These are phyloP conservation scores for Drosophila athabasca DNA, from an alignment of 1,140 invertebrate genomes.

Conservation along the genomic window DNA sequence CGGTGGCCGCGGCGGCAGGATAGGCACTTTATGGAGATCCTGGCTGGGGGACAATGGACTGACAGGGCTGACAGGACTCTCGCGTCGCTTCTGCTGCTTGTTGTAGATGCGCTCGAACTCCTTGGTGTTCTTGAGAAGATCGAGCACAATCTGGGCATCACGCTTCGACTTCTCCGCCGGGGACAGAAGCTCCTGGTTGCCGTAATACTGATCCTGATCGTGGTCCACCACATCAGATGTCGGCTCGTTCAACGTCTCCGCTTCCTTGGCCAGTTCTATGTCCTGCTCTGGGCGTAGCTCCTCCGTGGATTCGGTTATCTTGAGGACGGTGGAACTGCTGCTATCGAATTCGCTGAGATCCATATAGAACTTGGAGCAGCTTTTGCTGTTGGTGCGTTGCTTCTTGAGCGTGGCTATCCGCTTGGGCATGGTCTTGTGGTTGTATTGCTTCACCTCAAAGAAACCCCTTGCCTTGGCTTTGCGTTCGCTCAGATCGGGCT, in stretches of 20 bases:
- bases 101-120: conserved; percentile 92
- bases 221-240: not conserved
- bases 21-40: conserved; percentile 20
- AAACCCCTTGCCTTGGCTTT: conserved; percentile 71
- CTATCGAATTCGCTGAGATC: conserved; percentile 85
- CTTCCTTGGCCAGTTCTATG: conserved; percentile 61
- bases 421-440: conserved; percentile 87
- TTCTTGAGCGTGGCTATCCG: conserved; percentile 88
- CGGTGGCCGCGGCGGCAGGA: conserved; percentile 51
- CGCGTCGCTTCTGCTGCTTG: conserved; percentile 86
- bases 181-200: conserved; percentile 21
- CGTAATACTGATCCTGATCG: conserved; percentile 42
- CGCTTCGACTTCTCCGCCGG: conserved; percentile 63
- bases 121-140: conserved; percentile 92
- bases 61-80: conserved; percentile 49
- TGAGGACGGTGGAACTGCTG: conserved; percentile 84
- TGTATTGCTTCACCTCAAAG: conserved; percentile 86
- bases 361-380: conserved; percentile 87
- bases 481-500: conserved; percentile 69
- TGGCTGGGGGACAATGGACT: conserved; percentile 4
- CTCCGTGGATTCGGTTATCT: conserved; percentile 87
- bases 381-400: conserved; percentile 85
- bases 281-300: conserved; percentile 82
- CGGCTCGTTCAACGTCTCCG: conserved; percentile 32
- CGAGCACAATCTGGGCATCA: conserved; percentile 88